Evolutionary conservation across 2,888 invertebrate genomes (phyloP).

Genomic region (Cremastinae sp.): DNA sequence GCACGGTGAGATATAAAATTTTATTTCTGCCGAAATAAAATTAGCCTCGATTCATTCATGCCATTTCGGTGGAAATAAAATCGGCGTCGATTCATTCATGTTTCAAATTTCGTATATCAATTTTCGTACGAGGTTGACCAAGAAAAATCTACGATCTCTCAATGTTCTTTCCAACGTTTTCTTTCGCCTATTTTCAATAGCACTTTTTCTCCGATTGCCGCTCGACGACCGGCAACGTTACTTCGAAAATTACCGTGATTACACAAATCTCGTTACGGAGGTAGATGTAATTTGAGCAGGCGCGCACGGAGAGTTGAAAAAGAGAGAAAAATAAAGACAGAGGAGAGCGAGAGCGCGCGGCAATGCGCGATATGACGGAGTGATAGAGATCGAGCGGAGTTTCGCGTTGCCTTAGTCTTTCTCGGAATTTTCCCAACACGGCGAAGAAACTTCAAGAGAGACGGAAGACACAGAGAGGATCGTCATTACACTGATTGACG

Average conservation of each 20-base stretch:
- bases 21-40: too few species aligned
- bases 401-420: slow-evolving; percentile 45
- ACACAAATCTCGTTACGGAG: slow-evolving; percentile 70
- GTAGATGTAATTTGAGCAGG: slow-evolving; percentile 67
- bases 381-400: slow-evolving; percentile 21
- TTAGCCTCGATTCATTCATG: too few species aligned
- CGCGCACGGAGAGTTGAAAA: slow-evolving; percentile 26
- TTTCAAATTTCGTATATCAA: too few species aligned
- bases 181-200: not conserved
- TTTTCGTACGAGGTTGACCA: not conserved
- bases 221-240: slow-evolving; percentile 39
- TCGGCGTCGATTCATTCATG: slow-evolving; percentile 1
- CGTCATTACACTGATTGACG: slow-evolving; percentile 64
- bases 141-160: slow-evolving; percentile 32
- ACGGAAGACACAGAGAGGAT: slow-evolving; percentile 64
- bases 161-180: not conserved
- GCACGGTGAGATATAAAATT: too few species aligned
- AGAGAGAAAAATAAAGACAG: not conserved
- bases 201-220: slow-evolving; percentile 14
- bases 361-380: slow-evolving; percentile 14
- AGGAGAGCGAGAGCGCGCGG: slow-evolving; percentile 56
- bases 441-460: slow-evolving; percentile 5
- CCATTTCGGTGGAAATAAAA: not conserved
- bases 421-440: slow-evolving; percentile 63
- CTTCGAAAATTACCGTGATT: slow-evolving; percentile 68